These are phyloP conservation scores for Scolopax rusticola DNA, from an alignment of 2,797 vertebrate species.

Conservation along the genomic window DNA sequence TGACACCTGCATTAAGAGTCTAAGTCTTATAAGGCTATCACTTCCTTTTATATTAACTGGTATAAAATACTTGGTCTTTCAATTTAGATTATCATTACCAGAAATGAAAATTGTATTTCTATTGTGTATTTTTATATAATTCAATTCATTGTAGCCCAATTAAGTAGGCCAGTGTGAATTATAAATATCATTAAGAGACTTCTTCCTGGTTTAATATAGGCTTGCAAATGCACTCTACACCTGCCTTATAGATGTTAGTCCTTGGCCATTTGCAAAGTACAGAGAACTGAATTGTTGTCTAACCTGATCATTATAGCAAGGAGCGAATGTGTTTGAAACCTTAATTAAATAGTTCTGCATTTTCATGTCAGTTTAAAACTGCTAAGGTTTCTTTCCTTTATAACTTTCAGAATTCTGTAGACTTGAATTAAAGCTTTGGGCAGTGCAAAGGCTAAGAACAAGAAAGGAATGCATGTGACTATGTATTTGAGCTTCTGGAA, in stretches of 20 bases:
- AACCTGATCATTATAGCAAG: neutral
- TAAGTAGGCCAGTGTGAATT: neutral
- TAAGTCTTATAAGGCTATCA: neutral
- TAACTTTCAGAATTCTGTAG: neutral
- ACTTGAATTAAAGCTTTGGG: neutral
- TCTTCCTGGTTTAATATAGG: neutral
- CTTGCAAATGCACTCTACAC: neutral
- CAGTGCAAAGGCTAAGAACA: neutral
- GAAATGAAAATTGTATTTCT: neutral
- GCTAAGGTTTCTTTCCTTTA: neutral
- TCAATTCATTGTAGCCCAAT: neutral
- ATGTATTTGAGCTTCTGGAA: neutral
- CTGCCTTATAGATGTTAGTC: neutral
- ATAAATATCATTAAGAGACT: neutral
- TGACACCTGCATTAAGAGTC: neutral
- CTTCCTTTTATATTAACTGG: neutral
- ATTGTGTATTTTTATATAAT: neutral
- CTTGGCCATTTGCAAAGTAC: neutral
- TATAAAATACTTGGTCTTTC: neutral
- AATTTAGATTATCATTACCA: neutral
- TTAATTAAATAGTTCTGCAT: neutral
- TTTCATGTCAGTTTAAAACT: neutral
- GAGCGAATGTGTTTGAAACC: neutral
- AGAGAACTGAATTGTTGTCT: neutral
- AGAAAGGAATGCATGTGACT: neutral